Conservation (phyloP, 1,140 invertebrate species). For the Spodoptera litura region DNA sequence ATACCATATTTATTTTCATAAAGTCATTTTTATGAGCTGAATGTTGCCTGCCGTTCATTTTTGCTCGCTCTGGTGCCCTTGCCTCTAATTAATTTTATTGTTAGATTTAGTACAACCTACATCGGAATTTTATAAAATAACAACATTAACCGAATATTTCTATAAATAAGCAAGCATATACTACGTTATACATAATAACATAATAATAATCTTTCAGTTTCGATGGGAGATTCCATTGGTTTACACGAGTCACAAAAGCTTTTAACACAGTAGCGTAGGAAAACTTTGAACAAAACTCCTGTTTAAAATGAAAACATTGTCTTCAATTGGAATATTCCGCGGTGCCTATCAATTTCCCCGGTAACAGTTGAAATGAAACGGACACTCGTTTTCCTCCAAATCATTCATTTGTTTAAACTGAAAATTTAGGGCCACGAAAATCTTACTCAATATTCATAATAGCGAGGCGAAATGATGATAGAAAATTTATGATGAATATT, state of each 20-base stretch:
- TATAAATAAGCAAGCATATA: too few relatives aligned
- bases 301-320: not conserved
- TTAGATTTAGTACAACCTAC: not conserved
- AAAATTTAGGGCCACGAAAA: constrained; percentile 31
- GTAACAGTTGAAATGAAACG: constrained; percentile 20
- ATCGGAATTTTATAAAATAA: too few relatives aligned
- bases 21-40: constrained; percentile 2
- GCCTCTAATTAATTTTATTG: constrained; percentile 12
- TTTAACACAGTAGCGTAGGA: too few relatives aligned
- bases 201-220: too few relatives aligned
- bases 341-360: not conserved
- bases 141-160: too few relatives aligned
- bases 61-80: constrained; percentile 5
- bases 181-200: too few relatives aligned
- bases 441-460: constrained; percentile 32
- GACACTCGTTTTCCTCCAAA: constrained; percentile 11
- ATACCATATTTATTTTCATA: not conserved
- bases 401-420: constrained; percentile 39
- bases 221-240: too few relatives aligned
- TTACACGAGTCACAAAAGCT: too few relatives aligned
- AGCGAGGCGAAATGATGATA: constrained; percentile 1
- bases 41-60: constrained; percentile 2
- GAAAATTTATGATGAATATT: constrained; percentile 45
- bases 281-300: too few relatives aligned
- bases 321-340: not conserved